phyloP scores from a whole-genome alignment of 1,140 invertebrate genomes.

The Drosophila tsacasi region DNA sequence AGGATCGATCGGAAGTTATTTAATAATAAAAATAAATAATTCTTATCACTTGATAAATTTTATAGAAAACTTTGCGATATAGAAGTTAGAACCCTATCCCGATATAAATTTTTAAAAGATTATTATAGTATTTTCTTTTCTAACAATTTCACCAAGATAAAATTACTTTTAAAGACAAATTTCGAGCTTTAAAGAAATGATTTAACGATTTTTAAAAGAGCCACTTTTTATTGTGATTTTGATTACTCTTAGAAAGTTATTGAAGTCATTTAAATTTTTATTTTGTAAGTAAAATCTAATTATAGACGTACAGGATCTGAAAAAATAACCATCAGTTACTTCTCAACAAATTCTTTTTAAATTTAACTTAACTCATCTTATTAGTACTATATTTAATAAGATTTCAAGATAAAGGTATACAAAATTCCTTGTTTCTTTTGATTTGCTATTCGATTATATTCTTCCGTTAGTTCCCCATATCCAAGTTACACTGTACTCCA shows the following conservation, averaged over 20 bases:
- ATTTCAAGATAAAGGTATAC: not conserved
- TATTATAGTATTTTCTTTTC: not conserved
- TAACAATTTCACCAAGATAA: not conserved
- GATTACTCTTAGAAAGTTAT: not conserved
- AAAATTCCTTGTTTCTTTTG: not conserved
- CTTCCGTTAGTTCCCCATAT: not conserved
- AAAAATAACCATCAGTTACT: too few relatives aligned
- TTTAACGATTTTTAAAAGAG: not conserved
- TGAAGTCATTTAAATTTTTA: not conserved
- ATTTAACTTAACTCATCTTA: not conserved
- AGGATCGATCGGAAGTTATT: not conserved
- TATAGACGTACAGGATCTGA: not conserved
- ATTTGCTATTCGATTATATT: not conserved
- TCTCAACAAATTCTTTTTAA: not conserved
- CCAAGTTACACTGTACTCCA: conserved; percentile 7
- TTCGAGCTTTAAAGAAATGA: not conserved
- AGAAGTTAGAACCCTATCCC: not conserved
- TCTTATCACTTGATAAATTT: not conserved
- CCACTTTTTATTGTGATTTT: not conserved
- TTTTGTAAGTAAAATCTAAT: not conserved
- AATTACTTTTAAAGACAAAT: too few relatives aligned
- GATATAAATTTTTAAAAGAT: not conserved
- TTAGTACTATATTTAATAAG: not conserved
- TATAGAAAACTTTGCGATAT: not conserved
- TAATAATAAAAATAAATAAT: not conserved